phyloP scores from a whole-genome alignment of 2,888 invertebrate species.

The Polydrusus cervinus region DNA sequence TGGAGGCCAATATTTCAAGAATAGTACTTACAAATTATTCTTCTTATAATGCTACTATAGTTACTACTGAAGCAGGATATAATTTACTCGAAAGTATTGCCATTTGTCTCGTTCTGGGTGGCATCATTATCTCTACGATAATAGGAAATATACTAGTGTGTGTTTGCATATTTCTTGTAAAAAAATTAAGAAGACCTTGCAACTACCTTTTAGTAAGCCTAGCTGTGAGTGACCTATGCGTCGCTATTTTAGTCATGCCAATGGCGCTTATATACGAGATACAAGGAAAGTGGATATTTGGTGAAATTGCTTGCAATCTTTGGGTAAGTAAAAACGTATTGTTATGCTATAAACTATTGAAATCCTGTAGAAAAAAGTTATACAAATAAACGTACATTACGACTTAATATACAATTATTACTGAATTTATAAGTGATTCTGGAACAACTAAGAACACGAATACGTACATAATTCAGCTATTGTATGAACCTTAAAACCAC shows the following conservation, averaged over 20 bases:
- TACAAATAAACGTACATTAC: no score
- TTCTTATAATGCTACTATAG: constrained; percentile 57
- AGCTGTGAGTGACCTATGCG: constrained; percentile 97
- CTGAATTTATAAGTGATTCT: no score
- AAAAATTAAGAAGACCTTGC: constrained; percentile 91
- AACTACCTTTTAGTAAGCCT: constrained; percentile 95
- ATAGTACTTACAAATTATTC: constrained; percentile 63
- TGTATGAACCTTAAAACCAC: no score
- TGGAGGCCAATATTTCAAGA: constrained; percentile 68
- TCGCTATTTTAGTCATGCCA: constrained; percentile 97
- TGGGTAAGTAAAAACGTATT: constrained; percentile 92
- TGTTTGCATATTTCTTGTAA: constrained; percentile 94
- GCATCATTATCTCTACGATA: constrained; percentile 86
- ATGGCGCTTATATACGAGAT: constrained; percentile 96
- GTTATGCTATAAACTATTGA: no score
- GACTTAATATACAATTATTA: no score
- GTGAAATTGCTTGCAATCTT: constrained; percentile 91
- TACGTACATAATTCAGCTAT: no score
- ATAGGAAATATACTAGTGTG: constrained; percentile 88
- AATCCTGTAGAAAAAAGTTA: no score
- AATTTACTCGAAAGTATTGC: constrained; percentile 75
- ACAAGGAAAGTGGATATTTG: constrained; percentile 94
- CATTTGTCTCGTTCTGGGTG: constrained; percentile 82
- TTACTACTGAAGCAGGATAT: constrained; percentile 59
- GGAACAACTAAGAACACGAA: no score